Evolutionary conservation across 1,140 invertebrate species (phyloP).

Genomic region (Agraylea sexmaculata): DNA sequence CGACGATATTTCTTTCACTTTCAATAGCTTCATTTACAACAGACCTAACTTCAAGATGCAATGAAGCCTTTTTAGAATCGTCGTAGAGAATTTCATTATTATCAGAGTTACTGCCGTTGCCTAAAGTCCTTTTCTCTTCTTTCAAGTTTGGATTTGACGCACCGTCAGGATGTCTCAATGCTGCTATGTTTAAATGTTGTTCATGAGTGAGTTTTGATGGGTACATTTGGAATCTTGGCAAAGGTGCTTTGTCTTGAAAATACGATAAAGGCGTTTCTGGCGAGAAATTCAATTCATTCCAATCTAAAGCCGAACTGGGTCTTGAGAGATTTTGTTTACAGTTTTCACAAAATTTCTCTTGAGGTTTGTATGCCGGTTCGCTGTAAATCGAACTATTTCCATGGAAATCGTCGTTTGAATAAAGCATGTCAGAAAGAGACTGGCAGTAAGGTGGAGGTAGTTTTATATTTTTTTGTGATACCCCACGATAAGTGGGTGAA

Average conservation of each 20-base stretch:
- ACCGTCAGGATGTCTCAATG: constrained; percentile 73
- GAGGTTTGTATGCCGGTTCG: constrained; percentile 64
- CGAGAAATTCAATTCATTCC: constrained; percentile 21
- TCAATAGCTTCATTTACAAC: constrained; percentile 37
- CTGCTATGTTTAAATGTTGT: constrained; percentile 47
- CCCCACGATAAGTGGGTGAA: constrained; percentile 15
- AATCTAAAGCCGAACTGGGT: constrained; percentile 47
- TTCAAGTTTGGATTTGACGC: constrained; percentile 82
- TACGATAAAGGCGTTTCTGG: constrained; percentile 16
- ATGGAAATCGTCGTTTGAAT: constrained; percentile 51
- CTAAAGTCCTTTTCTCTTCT: constrained; percentile 54
- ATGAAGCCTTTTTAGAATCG: constrained; percentile 46
- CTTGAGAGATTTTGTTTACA: constrained; percentile 58
- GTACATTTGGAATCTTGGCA: constrained; percentile 20
- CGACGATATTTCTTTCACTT: constrained; percentile 31
- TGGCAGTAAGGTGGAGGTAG: constrained; percentile 57
- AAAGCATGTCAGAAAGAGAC: constrained; percentile 57
- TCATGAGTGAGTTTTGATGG: constrained; percentile 19
- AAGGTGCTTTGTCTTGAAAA: neutral
- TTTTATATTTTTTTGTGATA: constrained; percentile 34
- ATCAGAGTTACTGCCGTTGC: constrained; percentile 53
- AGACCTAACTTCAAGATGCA: constrained; percentile 41
- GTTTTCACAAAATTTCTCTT: constrained; percentile 66
- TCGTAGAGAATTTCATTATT: constrained; percentile 45
- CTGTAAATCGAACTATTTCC: constrained; percentile 66